Evolutionary conservation across 2,113 vertebrate genomes (phyloP), one percentile per base, ranked within the genome.

Genomic region (Penelope pileata): DNA sequence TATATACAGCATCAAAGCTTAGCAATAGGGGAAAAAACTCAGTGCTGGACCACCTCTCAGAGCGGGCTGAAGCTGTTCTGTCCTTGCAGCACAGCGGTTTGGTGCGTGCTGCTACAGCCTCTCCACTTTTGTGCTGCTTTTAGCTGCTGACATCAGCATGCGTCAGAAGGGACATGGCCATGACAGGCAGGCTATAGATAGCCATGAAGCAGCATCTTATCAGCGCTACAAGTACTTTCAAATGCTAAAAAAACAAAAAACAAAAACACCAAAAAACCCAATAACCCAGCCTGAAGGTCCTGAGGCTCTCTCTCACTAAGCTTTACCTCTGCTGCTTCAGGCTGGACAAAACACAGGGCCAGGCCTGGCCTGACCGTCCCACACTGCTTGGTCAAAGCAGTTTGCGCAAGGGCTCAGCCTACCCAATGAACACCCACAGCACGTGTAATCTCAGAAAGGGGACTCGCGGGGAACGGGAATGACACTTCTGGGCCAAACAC

Each of bases 21-120:
- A 73, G 58, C 7, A 79, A 36, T 24, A 26, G 58, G 5, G 24
- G 10, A 4, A 47, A 54, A 72, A 79, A 7, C 3, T 27, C 68
- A 30, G 74, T 76, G 45, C 27, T 40, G n/a, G 13, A 22, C 77
- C 34, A 73, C 32, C 27, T 58, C 22, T 91, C 34, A 45, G 45
- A 75, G 63, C 13, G 34, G 66, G 50, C n/a, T 86, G 12, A 32
- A 89, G 68, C 50, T 81, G 68, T 62, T 83, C 32, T 26, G 27
- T n/a, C 23, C 48, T 43, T 6, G 1, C 26, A 1, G 0, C 15
- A 23, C 0, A 0, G 19, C 1, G 32, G 40, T 12, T 48, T 32
- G 48, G 10, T 69, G 67, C 8, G 12, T 14, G 36, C 16, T 23
- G 6, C 51, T 53, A 69, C 8, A 36, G 40, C 16, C 32, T 4